phyloP scores from a whole-genome alignment of 2,113 vertebrate genomes.

The Polypterus bichir region DNA sequence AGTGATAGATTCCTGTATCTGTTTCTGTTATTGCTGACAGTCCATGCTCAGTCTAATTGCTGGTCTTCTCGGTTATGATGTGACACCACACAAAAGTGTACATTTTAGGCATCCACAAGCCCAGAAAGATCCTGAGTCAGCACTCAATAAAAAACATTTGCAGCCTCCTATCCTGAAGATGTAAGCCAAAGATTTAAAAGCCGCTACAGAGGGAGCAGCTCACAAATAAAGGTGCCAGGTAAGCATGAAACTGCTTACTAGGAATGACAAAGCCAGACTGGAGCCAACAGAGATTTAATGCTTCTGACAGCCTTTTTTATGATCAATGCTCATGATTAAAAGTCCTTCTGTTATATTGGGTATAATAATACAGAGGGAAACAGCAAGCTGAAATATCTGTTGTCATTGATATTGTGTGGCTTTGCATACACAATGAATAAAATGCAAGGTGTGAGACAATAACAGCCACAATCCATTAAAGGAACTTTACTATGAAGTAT shows the following conservation, averaged over 20 bases:
- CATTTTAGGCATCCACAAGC: constrained; percentile 42
- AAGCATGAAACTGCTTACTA: constrained; percentile 60
- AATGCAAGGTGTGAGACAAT: no score
- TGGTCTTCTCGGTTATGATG: neutral
- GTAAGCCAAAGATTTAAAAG: constrained; percentile 65
- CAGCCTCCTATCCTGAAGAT: constrained; percentile 63
- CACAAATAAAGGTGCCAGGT: constrained; percentile 56
- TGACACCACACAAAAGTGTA: neutral
- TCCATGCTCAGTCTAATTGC: no score
- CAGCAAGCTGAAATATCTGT: no score
- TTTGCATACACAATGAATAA: no score
- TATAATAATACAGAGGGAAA: no score
- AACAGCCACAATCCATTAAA: no score
- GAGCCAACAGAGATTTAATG: no score
- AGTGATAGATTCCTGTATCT: no score
- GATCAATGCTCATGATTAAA: constrained; percentile 47
- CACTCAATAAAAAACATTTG: constrained; percentile 71
- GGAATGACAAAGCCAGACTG: constrained; percentile 50
- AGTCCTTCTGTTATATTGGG: constrained; percentile 4
- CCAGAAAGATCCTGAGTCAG: constrained; percentile 60
- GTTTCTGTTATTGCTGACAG: no score
- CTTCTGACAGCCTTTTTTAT: constrained; percentile 31
- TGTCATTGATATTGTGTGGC: no score
- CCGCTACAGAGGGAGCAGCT: constrained; percentile 64
- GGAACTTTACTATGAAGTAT: no score